phyloP scores from a whole-genome alignment of 2,888 invertebrate species.

The Nomada ferruginata region DNA sequence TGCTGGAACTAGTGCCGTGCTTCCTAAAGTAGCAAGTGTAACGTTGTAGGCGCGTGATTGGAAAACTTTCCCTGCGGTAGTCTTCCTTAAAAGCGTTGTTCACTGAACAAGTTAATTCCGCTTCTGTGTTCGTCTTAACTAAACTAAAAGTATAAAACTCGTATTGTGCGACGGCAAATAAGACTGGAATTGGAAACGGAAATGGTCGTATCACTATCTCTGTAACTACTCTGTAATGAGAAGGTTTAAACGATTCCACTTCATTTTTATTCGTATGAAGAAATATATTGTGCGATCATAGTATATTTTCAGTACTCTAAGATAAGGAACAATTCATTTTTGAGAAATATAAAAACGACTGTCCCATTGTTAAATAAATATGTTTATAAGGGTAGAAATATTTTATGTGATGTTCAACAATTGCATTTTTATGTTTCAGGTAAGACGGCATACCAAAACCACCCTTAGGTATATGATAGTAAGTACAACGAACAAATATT shows the following conservation, averaged over 20 bases:
- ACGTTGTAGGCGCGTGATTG: conserved; percentile 17
- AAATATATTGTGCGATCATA: too few species aligned
- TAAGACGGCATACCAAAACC: conserved; percentile 44
- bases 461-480: not conserved
- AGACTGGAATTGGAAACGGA: too few species aligned
- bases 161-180: not conserved
- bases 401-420: too few species aligned
- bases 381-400: not conserved
- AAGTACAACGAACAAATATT: not conserved
- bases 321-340: not conserved
- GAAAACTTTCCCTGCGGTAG: conserved; percentile 24
- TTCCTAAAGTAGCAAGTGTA: conserved; percentile 23
- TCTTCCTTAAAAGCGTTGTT: conserved; percentile 12
- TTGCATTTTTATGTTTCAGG: conserved; percentile 62
- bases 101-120: conserved; percentile 18
- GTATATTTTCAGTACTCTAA: too few species aligned
- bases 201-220: not conserved
- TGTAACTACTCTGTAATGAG: too few species aligned
- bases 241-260: too few species aligned
- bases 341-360: not conserved
- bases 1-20: not conserved
- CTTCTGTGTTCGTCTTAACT: not conserved
- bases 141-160: not conserved
- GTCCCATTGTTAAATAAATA: not conserved
- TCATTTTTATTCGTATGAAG: too few species aligned